These are phyloP conservation scores for Oxystoma pomonae DNA, from an alignment of 2,888 invertebrate genomes.

Conservation along the genomic window DNA sequence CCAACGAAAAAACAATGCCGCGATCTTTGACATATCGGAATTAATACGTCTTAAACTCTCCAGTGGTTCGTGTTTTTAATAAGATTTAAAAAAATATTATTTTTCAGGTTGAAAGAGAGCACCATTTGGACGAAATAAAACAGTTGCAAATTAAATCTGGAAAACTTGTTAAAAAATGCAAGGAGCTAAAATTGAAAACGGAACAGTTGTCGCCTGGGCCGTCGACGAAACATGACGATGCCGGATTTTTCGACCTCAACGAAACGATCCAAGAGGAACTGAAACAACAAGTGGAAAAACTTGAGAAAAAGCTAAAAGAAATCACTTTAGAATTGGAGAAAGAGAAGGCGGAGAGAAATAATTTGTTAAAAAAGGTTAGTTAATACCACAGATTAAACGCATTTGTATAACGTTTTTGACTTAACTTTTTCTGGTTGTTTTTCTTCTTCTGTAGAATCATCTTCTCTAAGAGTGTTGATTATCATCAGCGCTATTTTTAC, in stretches of 20 bases:
- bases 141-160: slow-evolving; percentile 65
- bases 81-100: neutral
- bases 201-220: slow-evolving; percentile 48
- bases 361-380: slow-evolving; percentile 56
- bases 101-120: slow-evolving; percentile 53
- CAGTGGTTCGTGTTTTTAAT: too few relatives aligned
- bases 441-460: too few relatives aligned
- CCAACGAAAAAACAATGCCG: too few relatives aligned
- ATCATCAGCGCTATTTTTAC: too few relatives aligned
- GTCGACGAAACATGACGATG: slow-evolving; percentile 26
- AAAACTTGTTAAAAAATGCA: slow-evolving; percentile 79
- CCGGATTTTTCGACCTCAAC: slow-evolving; percentile 60
- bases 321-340: slow-evolving; percentile 55
- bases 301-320: slow-evolving; percentile 65
- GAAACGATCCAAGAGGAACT: slow-evolving; percentile 78
- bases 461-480: too few relatives aligned
- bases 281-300: slow-evolving; percentile 59
- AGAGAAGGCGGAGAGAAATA: slow-evolving; percentile 63
- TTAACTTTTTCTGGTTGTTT: too few relatives aligned
- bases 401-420: too few relatives aligned
- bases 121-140: slow-evolving; percentile 59
- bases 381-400: too few relatives aligned
- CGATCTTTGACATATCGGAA: too few relatives aligned
- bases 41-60: too few relatives aligned
- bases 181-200: slow-evolving; percentile 71